A percentile compares a stretch with the other conserved stretches of the same genome.
Evolutionary conservation across 2,888 invertebrate genomes (phyloP).

Genomic region (Nineta flava): DNA sequence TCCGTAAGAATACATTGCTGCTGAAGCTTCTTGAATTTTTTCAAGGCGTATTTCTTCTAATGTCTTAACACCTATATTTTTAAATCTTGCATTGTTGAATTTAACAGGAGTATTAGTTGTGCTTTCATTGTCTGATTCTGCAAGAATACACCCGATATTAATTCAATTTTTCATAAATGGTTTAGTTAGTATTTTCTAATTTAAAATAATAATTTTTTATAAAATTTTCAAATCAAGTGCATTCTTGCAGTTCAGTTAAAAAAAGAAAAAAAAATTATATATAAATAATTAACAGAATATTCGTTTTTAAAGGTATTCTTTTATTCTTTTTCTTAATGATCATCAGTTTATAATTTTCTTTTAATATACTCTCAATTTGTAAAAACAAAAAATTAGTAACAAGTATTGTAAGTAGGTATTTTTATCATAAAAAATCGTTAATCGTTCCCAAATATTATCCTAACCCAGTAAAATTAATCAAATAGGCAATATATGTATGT

Average conservation of each 20-base stretch:
- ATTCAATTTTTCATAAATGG: not conserved
- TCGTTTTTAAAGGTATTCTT: not conserved
- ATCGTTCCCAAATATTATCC: conserved; percentile 5
- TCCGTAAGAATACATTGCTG: conserved; percentile 54
- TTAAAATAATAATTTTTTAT: conserved; percentile 6
- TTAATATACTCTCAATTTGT: conserved; percentile 9
- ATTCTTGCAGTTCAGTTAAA: conserved; percentile 27
- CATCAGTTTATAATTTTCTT: conserved; percentile 2
- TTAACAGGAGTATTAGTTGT: conserved; percentile 41
- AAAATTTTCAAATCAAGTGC: conserved; percentile 15
- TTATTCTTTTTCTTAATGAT: conserved; percentile 3
- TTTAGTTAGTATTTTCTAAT: not conserved
- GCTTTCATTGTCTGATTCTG: conserved; percentile 67
- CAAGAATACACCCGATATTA: conserved; percentile 40
- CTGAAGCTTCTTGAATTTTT: conserved; percentile 52
- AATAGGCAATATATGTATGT: not conserved
- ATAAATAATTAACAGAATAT: too few relatives aligned
- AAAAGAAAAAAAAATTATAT: not conserved
- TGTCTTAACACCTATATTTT: conserved; percentile 36
- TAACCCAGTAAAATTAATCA: not conserved
- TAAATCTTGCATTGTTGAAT: conserved; percentile 25
- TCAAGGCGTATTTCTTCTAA: conserved; percentile 53
- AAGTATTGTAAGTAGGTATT: conserved; percentile 8
- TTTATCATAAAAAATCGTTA: conserved; percentile 5
- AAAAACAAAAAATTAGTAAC: conserved; percentile 11